phyloP scores from a whole-genome alignment of 2,888 invertebrate genomes.

The Ophion obscuratus region DNA sequence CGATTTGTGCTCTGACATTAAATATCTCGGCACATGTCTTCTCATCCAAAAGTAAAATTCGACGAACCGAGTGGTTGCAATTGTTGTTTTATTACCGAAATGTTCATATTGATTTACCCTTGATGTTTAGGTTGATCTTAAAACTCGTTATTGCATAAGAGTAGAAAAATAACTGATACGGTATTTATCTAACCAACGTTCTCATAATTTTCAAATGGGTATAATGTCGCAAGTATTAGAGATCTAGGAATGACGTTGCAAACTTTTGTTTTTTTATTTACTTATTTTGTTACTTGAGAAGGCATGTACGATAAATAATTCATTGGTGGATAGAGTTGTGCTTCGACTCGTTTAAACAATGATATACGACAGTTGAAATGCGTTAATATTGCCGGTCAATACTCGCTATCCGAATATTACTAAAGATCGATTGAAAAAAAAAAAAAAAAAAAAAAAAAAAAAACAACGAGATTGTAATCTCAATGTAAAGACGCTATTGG shows the following conservation, averaged over 20 bases:
- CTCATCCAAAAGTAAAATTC: not conserved
- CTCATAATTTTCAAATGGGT: not conserved
- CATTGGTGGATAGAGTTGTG: constrained; percentile 10
- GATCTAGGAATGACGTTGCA: not conserved
- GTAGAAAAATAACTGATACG: not conserved
- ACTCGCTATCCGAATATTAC: constrained; percentile 60
- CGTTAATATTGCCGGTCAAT: constrained; percentile 65
- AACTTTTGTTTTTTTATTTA: not conserved
- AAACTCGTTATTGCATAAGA: not conserved
- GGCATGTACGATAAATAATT: not conserved
- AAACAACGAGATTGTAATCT: constrained; percentile 33
- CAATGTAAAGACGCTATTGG: constrained; percentile 57
- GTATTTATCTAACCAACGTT: too few species aligned
- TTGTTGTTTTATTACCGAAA: not conserved
- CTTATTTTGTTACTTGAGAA: not conserved
- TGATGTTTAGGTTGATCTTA: not conserved
- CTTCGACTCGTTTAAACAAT: constrained; percentile 13
- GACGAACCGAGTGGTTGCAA: not conserved
- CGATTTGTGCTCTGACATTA: constrained; percentile 32
- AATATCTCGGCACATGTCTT: constrained; percentile 1
- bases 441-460: constrained; percentile 2
- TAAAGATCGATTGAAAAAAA: constrained; percentile 35
- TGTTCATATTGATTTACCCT: not conserved
- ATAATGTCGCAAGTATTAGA: not conserved
- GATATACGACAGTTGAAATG: constrained; percentile 32